Evolutionary conservation across 2,797 vertebrate genomes (phyloP), one percentile per base, ranked within the genome.

Genomic region (Chloroceryle inda): DNA sequence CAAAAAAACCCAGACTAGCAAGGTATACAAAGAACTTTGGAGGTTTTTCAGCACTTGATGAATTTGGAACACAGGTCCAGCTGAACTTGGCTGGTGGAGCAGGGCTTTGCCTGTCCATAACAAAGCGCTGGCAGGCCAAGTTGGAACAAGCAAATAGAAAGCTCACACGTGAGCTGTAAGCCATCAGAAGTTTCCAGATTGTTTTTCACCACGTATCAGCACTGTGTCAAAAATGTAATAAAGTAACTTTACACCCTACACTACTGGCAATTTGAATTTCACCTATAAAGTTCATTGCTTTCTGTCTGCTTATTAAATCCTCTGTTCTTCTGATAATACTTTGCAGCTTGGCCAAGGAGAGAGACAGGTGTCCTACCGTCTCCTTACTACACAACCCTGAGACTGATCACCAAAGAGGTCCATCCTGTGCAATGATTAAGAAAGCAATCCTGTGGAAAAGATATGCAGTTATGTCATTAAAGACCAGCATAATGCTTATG

Each of bases 401-500:
- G 76, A 78, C 79, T 75, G 73, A 66, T 80, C 3, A 0, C 13
- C 64, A 92, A 73, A 90, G 63, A 82, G 68, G 24, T 85, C 75
- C 81, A 79, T 50, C 69, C 44, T 64, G 79, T 85, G 75, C 85
- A 95, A 0, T 89, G 72, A 94, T 38, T 91, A 68, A 92, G 75
- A 85, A 76, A 88, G 61, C 49, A 88, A 68, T 88, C 94, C 90
- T 77, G 86, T 71, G 86, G 77, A 76, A 93, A 91, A 94, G 76
- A 87, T 33, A 93, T 9, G 71, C 35, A 59, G 24, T 82, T 69
- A 85, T 91, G 74, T 66, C 66, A 85, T 72, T 83, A 95, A 91
- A 95, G 85, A 84, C 12, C 4, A 53, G 72, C 68, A 89, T 69
- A 79, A 82, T 62, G 78, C 78, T 72, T 72, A 75, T 35, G 68